These are phyloP conservation scores for Protophormia terraenovae DNA, from an alignment of 2,888 invertebrate species.

Conservation along the genomic window DNA sequence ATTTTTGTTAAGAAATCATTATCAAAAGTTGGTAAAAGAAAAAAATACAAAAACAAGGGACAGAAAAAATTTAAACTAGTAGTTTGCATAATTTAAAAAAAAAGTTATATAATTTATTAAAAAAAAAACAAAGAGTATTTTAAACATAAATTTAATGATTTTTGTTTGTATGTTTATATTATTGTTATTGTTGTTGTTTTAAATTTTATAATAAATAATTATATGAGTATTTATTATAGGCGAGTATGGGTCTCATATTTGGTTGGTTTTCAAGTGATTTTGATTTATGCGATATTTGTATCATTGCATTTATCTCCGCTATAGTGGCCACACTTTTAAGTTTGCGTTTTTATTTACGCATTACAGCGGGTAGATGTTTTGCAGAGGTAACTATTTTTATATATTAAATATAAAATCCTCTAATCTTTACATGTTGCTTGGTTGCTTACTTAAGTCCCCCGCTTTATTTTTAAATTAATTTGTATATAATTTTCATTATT, in stretches of 20 bases:
- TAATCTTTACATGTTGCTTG: no score
- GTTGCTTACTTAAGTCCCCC: no score
- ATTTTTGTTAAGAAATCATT: conserved; percentile 20
- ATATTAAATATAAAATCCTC: not conserved
- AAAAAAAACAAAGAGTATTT: not conserved
- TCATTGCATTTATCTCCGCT: conserved; percentile 74
- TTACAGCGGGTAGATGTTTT: conserved; percentile 78
- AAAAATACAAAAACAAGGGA: not conserved
- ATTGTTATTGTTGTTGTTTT: not conserved
- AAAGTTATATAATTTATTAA: conserved; percentile 7
- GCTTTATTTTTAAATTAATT: no score
- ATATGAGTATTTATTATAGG: conserved; percentile 73
- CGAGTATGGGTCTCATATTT: conserved; percentile 76
- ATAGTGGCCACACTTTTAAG: conserved; percentile 76
- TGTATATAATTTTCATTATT: no score
- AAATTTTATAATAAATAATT: conserved; percentile 71
- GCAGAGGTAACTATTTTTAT: conserved; percentile 74
- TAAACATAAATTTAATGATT: not conserved
- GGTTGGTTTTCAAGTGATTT: conserved; percentile 75
- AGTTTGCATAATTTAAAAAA: conserved; percentile 13
- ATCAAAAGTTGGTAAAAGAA: not conserved
- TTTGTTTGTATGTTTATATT: not conserved
- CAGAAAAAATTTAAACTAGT: conserved; percentile 8
- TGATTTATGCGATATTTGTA: conserved; percentile 74
- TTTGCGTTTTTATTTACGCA: conserved; percentile 78